These are phyloP conservation scores for Thunnus albacares DNA, from an alignment of 2,797 vertebrate genomes.

Conservation along the genomic window DNA sequence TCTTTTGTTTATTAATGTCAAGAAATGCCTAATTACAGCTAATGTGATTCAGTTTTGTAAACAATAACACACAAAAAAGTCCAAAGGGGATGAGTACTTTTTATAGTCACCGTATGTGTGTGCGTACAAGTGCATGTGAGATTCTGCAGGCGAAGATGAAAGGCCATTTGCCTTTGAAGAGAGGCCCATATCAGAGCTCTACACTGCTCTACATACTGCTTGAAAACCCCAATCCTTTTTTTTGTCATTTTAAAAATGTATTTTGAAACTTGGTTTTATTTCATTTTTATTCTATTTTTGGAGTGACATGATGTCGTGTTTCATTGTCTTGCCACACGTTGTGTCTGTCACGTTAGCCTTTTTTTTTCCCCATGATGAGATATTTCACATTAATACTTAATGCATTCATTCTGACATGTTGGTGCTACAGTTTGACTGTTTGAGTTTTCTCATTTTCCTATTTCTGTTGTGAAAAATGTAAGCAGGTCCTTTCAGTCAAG, in stretches of 20 bases:
- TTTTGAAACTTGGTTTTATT: conserved; percentile 43
- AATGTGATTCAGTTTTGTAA: conserved; percentile 57
- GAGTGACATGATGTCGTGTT: conserved; percentile 14
- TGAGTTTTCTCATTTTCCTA: conserved; percentile 32
- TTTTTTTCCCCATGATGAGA: conserved; percentile 6
- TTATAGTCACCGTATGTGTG: conserved; percentile 44
- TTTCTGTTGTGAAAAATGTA: conserved; percentile 30
- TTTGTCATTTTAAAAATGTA: conserved; percentile 42
- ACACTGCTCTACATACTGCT: conserved; percentile 51
- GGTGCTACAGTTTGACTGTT: conserved; percentile 19
- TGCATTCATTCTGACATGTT: conserved; percentile 25
- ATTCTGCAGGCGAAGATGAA: conserved; percentile 67
- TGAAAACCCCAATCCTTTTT: conserved; percentile 37
- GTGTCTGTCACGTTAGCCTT: neutral
- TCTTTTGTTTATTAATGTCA: conserved; percentile 21
- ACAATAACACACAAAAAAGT: conserved; percentile 49
- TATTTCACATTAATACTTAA: conserved; percentile 39
- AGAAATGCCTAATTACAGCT: conserved; percentile 53
- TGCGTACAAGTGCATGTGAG: conserved; percentile 20
- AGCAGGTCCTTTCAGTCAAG: conserved; percentile 49
- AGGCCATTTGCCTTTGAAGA: conserved; percentile 70
- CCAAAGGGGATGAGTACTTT: conserved; percentile 60
- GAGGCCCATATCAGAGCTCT: conserved; percentile 56
- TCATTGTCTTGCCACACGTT: conserved; percentile 37
- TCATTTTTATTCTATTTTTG: conserved; percentile 29